Conservation (phyloP, 1,140 invertebrate genomes). For the Globodera rostochiensis region DNA sequence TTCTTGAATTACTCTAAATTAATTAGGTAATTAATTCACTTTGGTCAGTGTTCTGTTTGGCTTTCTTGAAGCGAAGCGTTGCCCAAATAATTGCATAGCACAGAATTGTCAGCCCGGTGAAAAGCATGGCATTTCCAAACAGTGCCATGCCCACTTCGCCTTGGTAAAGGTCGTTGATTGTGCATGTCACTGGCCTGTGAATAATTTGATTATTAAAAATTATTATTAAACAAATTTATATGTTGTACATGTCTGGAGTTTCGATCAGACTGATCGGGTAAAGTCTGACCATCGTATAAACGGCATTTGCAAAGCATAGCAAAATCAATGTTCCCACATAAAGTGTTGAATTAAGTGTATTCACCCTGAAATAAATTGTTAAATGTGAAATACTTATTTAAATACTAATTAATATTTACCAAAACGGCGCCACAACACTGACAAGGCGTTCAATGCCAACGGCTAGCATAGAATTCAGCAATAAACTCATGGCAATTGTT, state of each 20-base stretch:
- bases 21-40: neutral
- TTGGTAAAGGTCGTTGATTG: neutral
- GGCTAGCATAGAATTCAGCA: conserved; percentile 8
- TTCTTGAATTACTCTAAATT: too few relatives aligned
- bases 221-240: too few relatives aligned
- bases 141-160: neutral
- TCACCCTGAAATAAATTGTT: neutral
- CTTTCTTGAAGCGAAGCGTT: neutral
- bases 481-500: conserved; percentile 11
- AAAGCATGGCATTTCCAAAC: neutral
- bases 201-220: too few relatives aligned
- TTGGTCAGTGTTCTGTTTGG: neutral
- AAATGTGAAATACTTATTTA: too few relatives aligned
- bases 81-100: neutral
- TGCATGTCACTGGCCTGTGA: neutral
- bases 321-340: neutral
- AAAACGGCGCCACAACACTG: conserved; percentile 7
- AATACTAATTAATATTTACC: neutral
- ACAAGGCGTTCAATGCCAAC: conserved; percentile 21
- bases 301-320: neutral
- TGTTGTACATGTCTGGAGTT: neutral
- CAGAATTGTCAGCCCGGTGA: neutral
- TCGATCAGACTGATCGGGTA: neutral
- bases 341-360: neutral
- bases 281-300: neutral